Conservation (phyloP, 2,113 vertebrate species). For the Poeciliopsis retropinna region DNA sequence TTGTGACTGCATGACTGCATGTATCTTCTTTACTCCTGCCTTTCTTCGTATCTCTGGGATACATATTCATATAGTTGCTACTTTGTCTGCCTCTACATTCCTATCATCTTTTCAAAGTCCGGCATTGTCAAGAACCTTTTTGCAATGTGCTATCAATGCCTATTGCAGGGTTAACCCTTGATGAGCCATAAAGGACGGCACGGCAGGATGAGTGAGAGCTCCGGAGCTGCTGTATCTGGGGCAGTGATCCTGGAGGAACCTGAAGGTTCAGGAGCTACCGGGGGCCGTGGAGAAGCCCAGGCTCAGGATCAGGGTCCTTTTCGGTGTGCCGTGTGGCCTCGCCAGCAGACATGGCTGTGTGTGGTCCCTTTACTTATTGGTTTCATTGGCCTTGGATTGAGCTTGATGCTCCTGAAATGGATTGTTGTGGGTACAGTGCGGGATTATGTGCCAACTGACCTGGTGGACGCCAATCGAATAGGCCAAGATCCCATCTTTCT, state of each 20-base stretch:
- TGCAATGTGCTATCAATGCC: slow-evolving; percentile 56
- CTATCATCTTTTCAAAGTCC: slow-evolving; percentile 31
- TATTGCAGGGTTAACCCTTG: slow-evolving; percentile 68
- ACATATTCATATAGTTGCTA: slow-evolving; percentile 32
- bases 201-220: slow-evolving; percentile 78
- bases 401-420: slow-evolving; percentile 95
- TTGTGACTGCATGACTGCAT: slow-evolving; percentile 57
- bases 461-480: slow-evolving; percentile 91
- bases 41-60: slow-evolving; percentile 46
- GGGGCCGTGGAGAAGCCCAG: slow-evolving; percentile 80
- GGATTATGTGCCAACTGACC: slow-evolving; percentile 92
- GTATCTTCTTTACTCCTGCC: slow-evolving; percentile 48
- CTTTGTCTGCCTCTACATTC: slow-evolving; percentile 11
- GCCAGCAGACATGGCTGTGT: slow-evolving; percentile 94
- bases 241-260: slow-evolving; percentile 85
- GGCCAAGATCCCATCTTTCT: slow-evolving; percentile 95
- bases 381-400: slow-evolving; percentile 91
- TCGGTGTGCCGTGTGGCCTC: slow-evolving; percentile 91
- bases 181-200: slow-evolving; percentile 63
- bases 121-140: slow-evolving; percentile 45
- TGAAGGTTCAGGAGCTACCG: slow-evolving; percentile 78
- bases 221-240: slow-evolving; percentile 82
- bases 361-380: slow-evolving; percentile 92
- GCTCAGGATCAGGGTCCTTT: slow-evolving; percentile 83
- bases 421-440: slow-evolving; percentile 92